Percentiles rank a stretch among this genome's conserved stretches.
Evolutionary conservation across 2,113 vertebrate species (phyloP).

Genomic region (Macrotus californicus): DNA sequence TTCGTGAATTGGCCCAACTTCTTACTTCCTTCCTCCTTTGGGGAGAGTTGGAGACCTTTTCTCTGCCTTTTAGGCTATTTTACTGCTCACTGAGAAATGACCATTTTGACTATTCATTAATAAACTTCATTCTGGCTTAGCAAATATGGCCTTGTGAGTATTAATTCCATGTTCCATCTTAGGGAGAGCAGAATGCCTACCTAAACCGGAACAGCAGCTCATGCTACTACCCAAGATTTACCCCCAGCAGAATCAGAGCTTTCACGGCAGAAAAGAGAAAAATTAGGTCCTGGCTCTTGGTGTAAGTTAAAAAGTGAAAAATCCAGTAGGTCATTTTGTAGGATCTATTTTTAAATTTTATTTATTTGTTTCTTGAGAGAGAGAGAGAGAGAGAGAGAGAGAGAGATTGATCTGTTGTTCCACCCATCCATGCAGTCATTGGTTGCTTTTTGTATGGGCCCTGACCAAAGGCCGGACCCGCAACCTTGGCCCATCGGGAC

Average conservation of each 20-base stretch:
- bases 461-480: too few species aligned
- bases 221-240: background rate
- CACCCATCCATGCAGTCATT: too few species aligned
- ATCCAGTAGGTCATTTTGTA: background rate
- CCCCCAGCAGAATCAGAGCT: background rate
- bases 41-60: background rate
- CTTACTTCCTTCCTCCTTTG: background rate
- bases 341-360: background rate
- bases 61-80: background rate
- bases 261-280: too few species aligned
- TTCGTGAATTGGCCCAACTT: background rate
- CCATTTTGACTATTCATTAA: constrained; percentile 16
- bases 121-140: constrained; percentile 69
- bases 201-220: background rate
- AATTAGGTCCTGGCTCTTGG: background rate
- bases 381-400: too few species aligned
- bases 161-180: background rate
- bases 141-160: background rate
- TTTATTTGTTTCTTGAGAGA: too few species aligned
- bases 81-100: constrained; percentile 26
- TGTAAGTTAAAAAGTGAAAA: background rate
- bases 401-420: too few species aligned
- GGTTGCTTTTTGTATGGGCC: too few species aligned
- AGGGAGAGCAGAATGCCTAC: background rate
- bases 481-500: too few species aligned